Percentiles rank a stretch among this genome's conserved stretches.
Conservation (phyloP, 2,113 vertebrate genomes). For the Spheniscus mendiculus region DNA sequence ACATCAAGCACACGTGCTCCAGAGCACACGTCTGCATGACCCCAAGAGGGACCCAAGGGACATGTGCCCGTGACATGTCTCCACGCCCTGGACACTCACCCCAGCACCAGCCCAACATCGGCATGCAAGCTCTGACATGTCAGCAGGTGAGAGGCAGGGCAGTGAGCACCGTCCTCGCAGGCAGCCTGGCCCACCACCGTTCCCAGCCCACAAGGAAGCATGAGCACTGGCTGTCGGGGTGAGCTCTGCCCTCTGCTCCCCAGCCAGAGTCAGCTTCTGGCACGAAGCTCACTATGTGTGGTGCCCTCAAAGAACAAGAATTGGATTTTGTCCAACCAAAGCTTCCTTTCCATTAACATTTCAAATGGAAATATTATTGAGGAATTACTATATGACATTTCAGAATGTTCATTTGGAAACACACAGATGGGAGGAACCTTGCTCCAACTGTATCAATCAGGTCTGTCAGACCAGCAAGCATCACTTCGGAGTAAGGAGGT, state of each 20-base stretch:
- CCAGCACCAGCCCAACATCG: neutral
- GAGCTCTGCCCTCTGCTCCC: neutral
- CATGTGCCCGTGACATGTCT: accelerated
- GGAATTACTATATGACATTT: neutral
- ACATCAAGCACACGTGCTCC: accelerated
- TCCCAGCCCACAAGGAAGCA: neutral
- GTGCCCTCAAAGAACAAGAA: neutral
- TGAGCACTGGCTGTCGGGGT: accelerated
- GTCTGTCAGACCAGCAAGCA: neutral
- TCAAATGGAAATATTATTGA: neutral
- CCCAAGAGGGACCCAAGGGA: too few relatives aligned
- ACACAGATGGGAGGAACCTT: neutral
- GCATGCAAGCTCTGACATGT: neutral
- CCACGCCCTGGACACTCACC: neutral
- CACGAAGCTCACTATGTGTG: neutral
- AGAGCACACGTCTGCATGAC: neutral
- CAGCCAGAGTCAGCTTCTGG: accelerated
- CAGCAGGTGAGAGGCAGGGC: neutral
- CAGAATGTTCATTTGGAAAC: neutral
- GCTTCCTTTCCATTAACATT: neutral
- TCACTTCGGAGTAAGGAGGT: neutral
- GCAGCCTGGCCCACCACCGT: neutral
- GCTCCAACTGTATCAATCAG: neutral
- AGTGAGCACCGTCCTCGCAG: accelerated
- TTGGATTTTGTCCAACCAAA: neutral